Evolutionary conservation across 2,113 vertebrate genomes (phyloP).

Genomic region (Loxodonta africana): DNA sequence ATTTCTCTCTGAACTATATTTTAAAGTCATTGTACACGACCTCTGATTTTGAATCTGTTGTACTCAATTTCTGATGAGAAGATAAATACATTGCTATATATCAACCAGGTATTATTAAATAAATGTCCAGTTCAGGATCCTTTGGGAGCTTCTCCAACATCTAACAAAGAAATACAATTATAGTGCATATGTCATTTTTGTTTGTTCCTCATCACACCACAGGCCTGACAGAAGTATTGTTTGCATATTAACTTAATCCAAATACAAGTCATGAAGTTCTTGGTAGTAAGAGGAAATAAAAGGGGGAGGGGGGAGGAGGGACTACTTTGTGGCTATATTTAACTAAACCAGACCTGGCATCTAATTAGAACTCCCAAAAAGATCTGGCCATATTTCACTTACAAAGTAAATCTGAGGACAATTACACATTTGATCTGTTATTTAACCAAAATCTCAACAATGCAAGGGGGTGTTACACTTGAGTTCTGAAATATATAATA

Average conservation of each 20-base stretch:
- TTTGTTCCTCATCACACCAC: conserved; percentile 51
- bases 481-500: conserved; percentile 44
- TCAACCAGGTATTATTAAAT: conserved; percentile 13
- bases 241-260: conserved; percentile 52
- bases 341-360: conserved; percentile 47
- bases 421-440: conserved; percentile 47
- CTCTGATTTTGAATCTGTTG: background rate
- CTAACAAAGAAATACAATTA: conserved; percentile 57
- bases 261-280: conserved; percentile 57
- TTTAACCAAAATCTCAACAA: conserved; percentile 62
- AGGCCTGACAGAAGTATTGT: conserved; percentile 33
- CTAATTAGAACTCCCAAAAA: conserved; percentile 34
- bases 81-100: background rate
- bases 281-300: background rate
- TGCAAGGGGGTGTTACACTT: conserved; percentile 17
- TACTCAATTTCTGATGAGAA: conserved; percentile 30
- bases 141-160: background rate
- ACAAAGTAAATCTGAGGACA: conserved; percentile 45
- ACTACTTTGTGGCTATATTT: conserved; percentile 68
- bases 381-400: conserved; percentile 24
- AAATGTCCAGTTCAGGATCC: background rate
- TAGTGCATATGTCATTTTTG: conserved; percentile 43
- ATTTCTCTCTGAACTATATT: conserved; percentile 40
- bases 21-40: conserved; percentile 37
- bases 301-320: background rate